These are phyloP conservation scores for Bellardia bayeri DNA, from an alignment of 2,888 invertebrate species.

Conservation along the genomic window DNA sequence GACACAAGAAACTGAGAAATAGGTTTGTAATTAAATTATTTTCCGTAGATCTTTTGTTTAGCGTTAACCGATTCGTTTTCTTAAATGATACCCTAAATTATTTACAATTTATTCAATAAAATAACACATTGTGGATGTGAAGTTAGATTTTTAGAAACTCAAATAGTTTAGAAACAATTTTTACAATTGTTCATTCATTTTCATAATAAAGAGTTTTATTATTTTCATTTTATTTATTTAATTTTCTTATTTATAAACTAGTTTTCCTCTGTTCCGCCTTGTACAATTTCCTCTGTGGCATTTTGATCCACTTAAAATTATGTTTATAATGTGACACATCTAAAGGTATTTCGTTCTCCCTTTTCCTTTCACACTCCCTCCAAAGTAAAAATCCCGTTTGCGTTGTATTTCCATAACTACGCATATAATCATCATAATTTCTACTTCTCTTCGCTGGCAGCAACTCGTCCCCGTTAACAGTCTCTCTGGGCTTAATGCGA, in stretches of 20 bases:
- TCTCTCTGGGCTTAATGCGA: conserved; percentile 66
- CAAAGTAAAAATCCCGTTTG: conserved; percentile 70
- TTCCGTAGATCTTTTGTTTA: too few relatives aligned
- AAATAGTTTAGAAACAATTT: too few relatives aligned
- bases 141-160: too few relatives aligned
- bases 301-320: conserved; percentile 32
- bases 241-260: conserved; percentile 6
- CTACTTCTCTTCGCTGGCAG: neutral
- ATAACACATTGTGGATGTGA: too few relatives aligned
- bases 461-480: neutral
- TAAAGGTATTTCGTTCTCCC: conserved; percentile 26
- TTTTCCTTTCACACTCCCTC: conserved; percentile 51
- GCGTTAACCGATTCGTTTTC: too few relatives aligned
- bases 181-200: too few relatives aligned
- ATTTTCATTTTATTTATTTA: neutral
- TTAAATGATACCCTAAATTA: too few relatives aligned
- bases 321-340: conserved; percentile 72
- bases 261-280: conserved; percentile 36
- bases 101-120: too few relatives aligned
- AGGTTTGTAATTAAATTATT: too few relatives aligned
- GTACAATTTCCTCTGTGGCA: neutral
- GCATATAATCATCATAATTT: conserved; percentile 64
- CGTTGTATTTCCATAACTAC: conserved; percentile 75
- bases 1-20: too few relatives aligned
- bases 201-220: too few relatives aligned